Percentiles rank a stretch among this genome's conserved stretches.
Conservation (phyloP, 1,140 invertebrate species). For the Pseudomyrmex flavicornis region DNA sequence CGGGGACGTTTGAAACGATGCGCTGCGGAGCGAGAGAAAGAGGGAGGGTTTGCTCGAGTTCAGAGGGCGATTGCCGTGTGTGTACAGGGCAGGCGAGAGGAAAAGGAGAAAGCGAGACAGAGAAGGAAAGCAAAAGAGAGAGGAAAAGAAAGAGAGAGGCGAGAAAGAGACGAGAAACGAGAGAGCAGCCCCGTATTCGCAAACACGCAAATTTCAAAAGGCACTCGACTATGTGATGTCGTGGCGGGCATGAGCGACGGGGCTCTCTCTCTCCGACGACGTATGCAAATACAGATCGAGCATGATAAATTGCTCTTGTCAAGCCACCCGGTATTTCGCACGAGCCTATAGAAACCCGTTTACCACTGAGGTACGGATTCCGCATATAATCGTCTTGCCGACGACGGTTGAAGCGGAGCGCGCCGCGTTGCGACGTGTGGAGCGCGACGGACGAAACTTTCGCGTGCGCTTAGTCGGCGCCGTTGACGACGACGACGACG, state of each 20-base stretch:
- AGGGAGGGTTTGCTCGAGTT: conserved; percentile 45
- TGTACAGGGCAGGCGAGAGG: conserved; percentile 11
- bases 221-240: conserved; percentile 85
- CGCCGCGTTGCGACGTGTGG: no score
- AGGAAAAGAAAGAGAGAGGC: conserved; percentile 30
- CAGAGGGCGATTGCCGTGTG: conserved; percentile 17
- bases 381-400: conserved; percentile 76
- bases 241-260: conserved; percentile 79
- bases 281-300: conserved; percentile 86
- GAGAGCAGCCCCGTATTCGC: conserved; percentile 79
- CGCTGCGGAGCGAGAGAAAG: conserved; percentile 63
- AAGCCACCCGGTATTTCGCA: conserved; percentile 85
- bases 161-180: conserved; percentile 54
- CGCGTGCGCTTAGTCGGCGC: conserved; percentile 37
- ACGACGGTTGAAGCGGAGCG: conserved; percentile 71
- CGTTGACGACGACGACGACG: not conserved
- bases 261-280: conserved; percentile 84
- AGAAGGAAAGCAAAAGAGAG: conserved; percentile 41
- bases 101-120: conserved; percentile 34
- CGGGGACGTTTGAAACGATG: conserved; percentile 42
- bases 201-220: conserved; percentile 86
- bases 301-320: conserved; percentile 86
- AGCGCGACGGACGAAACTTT: conserved; percentile 61
- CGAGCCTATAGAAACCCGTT: conserved; percentile 80
- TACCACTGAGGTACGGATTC: conserved; percentile 76